Conservation (phyloP, 2,888 invertebrate species). For the Pollenia angustigena region DNA sequence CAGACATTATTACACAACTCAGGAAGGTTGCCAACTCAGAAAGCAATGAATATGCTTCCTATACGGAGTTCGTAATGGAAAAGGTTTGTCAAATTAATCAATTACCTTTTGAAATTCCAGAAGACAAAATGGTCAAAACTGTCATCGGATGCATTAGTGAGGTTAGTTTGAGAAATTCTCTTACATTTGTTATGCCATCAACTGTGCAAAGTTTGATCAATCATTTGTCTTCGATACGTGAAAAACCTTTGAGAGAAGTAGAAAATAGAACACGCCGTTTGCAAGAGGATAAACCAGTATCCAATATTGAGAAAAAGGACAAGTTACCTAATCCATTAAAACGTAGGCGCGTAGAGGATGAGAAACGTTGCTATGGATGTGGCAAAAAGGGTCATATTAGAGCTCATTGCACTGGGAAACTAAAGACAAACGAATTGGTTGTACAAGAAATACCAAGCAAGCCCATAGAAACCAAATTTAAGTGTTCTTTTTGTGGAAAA, state of each 20-base stretch:
- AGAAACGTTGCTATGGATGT: conserved; percentile 32
- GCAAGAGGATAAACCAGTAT: not conserved
- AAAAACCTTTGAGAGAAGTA: too few relatives aligned
- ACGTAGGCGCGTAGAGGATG: conserved; percentile 53
- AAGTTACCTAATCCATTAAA: conserved; percentile 29
- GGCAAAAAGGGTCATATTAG: conserved; percentile 52
- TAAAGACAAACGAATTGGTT: conserved; percentile 1
- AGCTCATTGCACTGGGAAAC: conserved; percentile 44
- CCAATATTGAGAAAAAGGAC: conserved; percentile 10
- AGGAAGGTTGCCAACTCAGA: conserved; percentile 66
- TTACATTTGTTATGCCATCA: too few relatives aligned
- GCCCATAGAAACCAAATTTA: conserved; percentile 28
- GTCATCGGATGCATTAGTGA: too few relatives aligned
- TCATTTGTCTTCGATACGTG: too few relatives aligned
- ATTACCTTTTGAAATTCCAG: too few relatives aligned
- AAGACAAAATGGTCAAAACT: too few relatives aligned
- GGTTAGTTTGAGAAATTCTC: too few relatives aligned
- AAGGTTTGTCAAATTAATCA: too few relatives aligned
- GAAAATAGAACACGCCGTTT: too few relatives aligned
- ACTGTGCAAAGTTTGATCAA: too few relatives aligned
- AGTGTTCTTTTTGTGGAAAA: conserved; percentile 59
- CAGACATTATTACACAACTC: conserved; percentile 64
- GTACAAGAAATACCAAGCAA: conserved; percentile 39
- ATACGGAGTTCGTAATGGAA: too few relatives aligned
- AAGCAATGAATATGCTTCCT: not conserved